Evolutionary conservation across 2,888 invertebrate genomes (phyloP).

Genomic region (Drosophila rellima): DNA sequence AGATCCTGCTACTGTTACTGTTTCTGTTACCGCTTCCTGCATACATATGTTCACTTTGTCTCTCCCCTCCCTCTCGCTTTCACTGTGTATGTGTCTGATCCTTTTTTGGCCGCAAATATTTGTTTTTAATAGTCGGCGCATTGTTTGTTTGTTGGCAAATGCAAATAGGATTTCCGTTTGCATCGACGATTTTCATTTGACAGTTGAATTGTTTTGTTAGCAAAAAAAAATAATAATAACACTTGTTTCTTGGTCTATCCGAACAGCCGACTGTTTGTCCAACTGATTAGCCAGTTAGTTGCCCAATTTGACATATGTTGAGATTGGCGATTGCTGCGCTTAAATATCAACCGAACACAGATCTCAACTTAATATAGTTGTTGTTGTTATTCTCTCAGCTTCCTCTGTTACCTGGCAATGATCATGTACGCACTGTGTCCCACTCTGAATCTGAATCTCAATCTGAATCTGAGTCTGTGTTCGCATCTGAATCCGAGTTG

Average conservation of each 20-base stretch:
- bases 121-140: slow-evolving; percentile 83
- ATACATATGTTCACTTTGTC: slow-evolving; percentile 84
- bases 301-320: slow-evolving; percentile 81
- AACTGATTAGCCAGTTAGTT: slow-evolving; percentile 80
- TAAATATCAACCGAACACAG: slow-evolving; percentile 16
- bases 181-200: slow-evolving; percentile 59
- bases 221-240: slow-evolving; percentile 84
- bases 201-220: slow-evolving; percentile 64
- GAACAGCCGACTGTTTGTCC: slow-evolving; percentile 56
- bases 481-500: background rate
- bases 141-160: slow-evolving; percentile 65
- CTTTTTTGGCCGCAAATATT: slow-evolving; percentile 83
- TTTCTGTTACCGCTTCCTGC: slow-evolving; percentile 57
- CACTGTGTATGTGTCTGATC: slow-evolving; percentile 56
- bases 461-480: background rate
- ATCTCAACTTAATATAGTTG: slow-evolving; percentile 28
- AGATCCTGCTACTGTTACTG: slow-evolving; percentile 24
- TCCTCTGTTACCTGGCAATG: slow-evolving; percentile 40
- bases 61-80: background rate
- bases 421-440: slow-evolving; percentile 19
- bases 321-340: slow-evolving; percentile 56
- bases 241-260: slow-evolving; percentile 67
- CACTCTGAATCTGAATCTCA: background rate
- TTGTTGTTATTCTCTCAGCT: slow-evolving; percentile 29
- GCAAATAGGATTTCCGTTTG: slow-evolving; percentile 82